Percentiles rank a stretch among this genome's conserved stretches.
Evolutionary conservation across 2,113 vertebrate genomes (phyloP).

Genomic region (Laticauda colubrina): DNA sequence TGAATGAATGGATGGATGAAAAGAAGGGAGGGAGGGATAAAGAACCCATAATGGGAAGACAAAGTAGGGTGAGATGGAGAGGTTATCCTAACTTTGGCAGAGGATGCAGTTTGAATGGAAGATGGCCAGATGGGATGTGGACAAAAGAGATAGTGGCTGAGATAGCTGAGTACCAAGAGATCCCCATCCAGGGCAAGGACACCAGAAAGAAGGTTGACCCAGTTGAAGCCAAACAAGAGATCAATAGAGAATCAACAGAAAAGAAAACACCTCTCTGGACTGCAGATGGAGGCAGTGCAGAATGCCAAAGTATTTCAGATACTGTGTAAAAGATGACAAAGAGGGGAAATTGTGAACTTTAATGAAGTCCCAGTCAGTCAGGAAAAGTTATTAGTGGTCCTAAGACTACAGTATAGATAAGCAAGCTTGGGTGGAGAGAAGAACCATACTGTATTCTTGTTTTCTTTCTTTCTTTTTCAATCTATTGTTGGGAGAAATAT

Average conservation of each 20-base stretch:
- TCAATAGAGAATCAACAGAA: not conserved
- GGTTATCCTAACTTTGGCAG: not conserved
- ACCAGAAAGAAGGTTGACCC: not conserved
- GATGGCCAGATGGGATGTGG: not conserved
- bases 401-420: not conserved
- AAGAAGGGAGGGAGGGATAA: not conserved
- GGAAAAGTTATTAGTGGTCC: not conserved
- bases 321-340: not conserved
- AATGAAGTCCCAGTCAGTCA: not conserved
- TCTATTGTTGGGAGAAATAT: too few species aligned
- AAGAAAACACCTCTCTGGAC: not conserved
- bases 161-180: not conserved
- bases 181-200: not conserved
- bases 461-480: not conserved
- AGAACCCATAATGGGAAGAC: not conserved
- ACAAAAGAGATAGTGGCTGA: not conserved
- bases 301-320: not conserved
- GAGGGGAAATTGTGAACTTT: not conserved
- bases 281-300: not conserved
- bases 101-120: not conserved
- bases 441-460: not conserved
- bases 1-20: too few species aligned
- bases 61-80: not conserved
- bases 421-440: not conserved
- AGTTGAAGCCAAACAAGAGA: not conserved